Evolutionary conservation across 2,797 vertebrate species (phyloP).

Genomic region (Emys orbicularis): DNA sequence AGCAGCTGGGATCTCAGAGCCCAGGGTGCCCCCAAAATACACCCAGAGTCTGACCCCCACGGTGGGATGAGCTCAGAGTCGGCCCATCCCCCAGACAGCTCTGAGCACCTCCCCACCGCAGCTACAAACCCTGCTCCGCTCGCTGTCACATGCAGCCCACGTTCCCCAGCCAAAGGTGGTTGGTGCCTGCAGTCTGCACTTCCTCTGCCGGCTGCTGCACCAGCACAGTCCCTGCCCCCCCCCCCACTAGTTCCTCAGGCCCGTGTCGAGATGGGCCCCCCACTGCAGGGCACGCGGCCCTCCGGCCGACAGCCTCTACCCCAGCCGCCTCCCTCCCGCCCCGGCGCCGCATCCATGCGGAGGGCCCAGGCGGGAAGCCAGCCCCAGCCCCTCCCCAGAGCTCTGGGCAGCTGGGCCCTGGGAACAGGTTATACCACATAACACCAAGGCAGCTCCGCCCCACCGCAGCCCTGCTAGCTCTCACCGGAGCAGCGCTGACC

Average conservation of each 20-base stretch:
- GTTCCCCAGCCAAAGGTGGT: background rate
- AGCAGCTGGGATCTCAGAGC: background rate
- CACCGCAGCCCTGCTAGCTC: background rate
- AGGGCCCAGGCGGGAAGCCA: background rate
- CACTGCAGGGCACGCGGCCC: too few relatives aligned
- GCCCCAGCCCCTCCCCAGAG: background rate
- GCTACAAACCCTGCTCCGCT: background rate
- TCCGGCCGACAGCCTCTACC: too few relatives aligned
- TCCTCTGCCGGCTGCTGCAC: background rate
- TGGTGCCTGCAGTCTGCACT: background rate
- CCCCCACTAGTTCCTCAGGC: fast-evolving
- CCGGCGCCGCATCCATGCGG: background rate
- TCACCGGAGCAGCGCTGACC: background rate
- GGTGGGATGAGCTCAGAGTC: background rate
- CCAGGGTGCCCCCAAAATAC: background rate
- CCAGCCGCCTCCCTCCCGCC: too few relatives aligned
- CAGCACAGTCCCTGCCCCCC: fast-evolving
- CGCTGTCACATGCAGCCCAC: background rate
- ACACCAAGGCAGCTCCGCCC: too few relatives aligned
- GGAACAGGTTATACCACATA: background rate
- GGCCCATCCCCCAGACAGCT: background rate
- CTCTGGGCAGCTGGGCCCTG: background rate
- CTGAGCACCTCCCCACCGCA: background rate
- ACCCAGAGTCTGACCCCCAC: background rate
- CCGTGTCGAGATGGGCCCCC: fast-evolving